A percentile compares a stretch with the other conserved stretches of the same genome.
phyloP scores from a whole-genome alignment of 2,113 vertebrate species.

The Rhinoptilus africanus region DNA sequence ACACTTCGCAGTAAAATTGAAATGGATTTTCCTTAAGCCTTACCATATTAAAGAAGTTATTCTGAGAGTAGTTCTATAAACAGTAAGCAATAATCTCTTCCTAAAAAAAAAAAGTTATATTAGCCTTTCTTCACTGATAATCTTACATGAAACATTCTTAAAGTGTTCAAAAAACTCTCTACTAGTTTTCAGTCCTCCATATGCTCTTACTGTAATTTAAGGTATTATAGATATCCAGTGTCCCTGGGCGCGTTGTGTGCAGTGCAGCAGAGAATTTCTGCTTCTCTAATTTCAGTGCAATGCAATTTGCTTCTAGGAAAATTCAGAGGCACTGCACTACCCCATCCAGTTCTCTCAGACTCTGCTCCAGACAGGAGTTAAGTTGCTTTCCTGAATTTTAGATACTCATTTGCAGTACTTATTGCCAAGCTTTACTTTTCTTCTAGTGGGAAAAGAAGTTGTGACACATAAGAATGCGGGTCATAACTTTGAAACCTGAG shows the following conservation, averaged over 20 bases:
- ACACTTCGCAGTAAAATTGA: neutral
- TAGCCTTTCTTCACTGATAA: neutral
- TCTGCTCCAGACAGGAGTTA: neutral
- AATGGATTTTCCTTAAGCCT: neutral
- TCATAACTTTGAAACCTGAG: neutral
- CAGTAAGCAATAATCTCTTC: neutral
- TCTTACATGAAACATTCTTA: neutral
- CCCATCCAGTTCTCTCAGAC: neutral
- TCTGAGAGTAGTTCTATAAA: neutral
- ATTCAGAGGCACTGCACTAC: neutral
- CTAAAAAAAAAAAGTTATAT: neutral
- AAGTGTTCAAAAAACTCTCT: neutral
- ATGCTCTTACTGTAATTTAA: neutral
- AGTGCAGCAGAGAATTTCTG: neutral
- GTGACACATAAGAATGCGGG: neutral
- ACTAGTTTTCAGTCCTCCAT: neutral
- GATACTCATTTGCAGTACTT: neutral
- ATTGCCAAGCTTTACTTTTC: neutral
- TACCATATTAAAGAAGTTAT: neutral
- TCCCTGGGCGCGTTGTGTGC: neutral
- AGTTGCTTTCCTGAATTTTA: neutral
- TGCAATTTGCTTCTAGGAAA: slow-evolving; percentile 8
- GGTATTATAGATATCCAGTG: neutral
- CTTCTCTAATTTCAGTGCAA: slow-evolving; percentile 6
- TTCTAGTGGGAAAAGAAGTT: neutral